A percentile compares a stretch with the other conserved stretches of the same genome.
These are phyloP conservation scores for Botrylloides violaceus DNA, from an alignment of 23 tunicate genomes.

Conservation along the genomic window DNA sequence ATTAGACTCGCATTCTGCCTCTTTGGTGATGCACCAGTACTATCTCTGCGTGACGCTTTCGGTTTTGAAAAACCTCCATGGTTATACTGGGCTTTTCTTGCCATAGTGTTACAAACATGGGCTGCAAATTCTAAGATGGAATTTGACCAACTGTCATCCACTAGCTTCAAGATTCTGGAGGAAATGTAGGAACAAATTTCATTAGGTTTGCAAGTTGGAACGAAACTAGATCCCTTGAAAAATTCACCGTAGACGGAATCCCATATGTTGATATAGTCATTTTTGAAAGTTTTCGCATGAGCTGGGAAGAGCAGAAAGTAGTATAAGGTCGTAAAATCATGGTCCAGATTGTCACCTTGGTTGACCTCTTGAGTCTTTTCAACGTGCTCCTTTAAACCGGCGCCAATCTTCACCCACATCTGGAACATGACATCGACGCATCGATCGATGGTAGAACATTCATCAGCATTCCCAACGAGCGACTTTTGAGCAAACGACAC, in stretches of 20 bases:
- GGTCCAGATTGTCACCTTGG: conserved; percentile 72
- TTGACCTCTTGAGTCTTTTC: conserved; percentile 25
- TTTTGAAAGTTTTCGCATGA: neutral
- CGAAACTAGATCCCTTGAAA: conserved; percentile 2
- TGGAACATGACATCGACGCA: neutral
- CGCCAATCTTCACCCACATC: conserved; percentile 17
- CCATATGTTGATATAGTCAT: conserved; percentile 23
- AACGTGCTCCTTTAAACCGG: neutral
- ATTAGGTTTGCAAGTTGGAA: conserved; percentile 26
- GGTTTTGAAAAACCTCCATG: neutral
- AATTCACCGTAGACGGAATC: conserved; percentile 19
- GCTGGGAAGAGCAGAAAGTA: conserved; percentile 32
- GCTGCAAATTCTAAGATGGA: neutral
- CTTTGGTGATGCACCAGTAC: neutral
- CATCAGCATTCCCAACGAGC: neutral
- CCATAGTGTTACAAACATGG: neutral
- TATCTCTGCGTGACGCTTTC: neutral
- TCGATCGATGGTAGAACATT: neutral
- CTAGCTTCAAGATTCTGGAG: neutral
- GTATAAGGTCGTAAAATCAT: conserved; percentile 48
- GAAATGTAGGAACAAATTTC: conserved; percentile 31
- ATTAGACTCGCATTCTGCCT: neutral
- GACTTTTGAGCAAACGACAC: neutral
- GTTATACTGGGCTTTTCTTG: conserved; percentile 2
- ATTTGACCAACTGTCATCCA: neutral